Base-by-base conservation (phyloP, 2,797 vertebrate species). In the Anguilla megastoma region DNA sequence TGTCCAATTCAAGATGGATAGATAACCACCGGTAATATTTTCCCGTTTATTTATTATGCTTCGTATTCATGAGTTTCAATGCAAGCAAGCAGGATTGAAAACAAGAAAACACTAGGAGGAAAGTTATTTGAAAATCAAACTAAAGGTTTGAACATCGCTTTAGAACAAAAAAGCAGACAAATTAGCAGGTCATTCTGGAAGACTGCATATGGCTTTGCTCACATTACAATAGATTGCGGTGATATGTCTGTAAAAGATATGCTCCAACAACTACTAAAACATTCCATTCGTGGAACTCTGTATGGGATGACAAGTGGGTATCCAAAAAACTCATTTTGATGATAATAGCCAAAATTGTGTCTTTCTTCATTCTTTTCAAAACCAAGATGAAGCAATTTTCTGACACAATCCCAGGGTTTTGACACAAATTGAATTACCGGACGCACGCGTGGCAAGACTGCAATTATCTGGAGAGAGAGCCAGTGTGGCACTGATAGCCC, bases 371-470 rank as follows among this genome's bases (percentile, higher is more conserved):
- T 88, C 54, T 84, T 63, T 85, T 87, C 76, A 71, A 79, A 89
- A 41, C 69, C 74, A 87, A 1, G 69, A 85, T 66, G 87, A 85
- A 56, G 41, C 84, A 87, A 82, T 33, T 33, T 58, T 85, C 85
- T 74, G 89, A 89, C 85, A 89, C 9, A 36, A 82, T 82, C 79
- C 45, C 79, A 48, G 80, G 27, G 85, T 90, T 85, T 76, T 91
- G 88, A 90, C 89, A 88, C 10, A 58, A 90, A 89, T 88, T 86
- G 90, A 91, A 91, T 92, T 87, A 90, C 89, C 89, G 88, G 74
- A 91, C 79, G 56, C n/a, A 12, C 85, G 45, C 50, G 84, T 69
- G 63, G 85, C 87, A 89, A 84, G 76, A 71, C 21, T 60, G 89
- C 88, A 88, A 91, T 90, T 91, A 89, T 87, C 88, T 36, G 41